Base-by-base conservation (phyloP, 2,113 vertebrate species). In the Elgaria multicarinata region DNA sequence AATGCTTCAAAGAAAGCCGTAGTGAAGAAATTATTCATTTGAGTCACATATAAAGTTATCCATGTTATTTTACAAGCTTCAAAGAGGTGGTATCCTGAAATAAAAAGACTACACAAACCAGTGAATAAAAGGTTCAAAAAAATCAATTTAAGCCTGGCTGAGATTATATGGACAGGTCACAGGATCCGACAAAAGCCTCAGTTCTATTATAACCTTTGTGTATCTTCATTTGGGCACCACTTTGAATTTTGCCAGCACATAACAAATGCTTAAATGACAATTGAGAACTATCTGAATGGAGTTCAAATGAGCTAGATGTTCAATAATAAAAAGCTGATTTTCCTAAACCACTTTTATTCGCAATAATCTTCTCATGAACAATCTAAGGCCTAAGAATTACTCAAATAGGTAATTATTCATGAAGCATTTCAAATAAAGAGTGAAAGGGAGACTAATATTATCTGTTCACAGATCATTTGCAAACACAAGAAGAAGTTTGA, bases 391-490 rank as follows among this genome's bases (percentile, higher is more conserved):
- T 62, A 46, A 83, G 55, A 83, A 75, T 75, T 58, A 64, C 31
- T 75, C 42, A 64, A 28, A 81, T 24, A 13, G 36, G 31, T 72
- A 72, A 87, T 72, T 88, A 88, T 81, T 81, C n/a, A 72, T 72
- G n/a, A 81, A 58, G 28, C 71, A 75, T 66, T 83, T 75, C 53
- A 76, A 84, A 84, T 84, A 67, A 84, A 78, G n/a, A 67, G 69
- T 77, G 74, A 67, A 89, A 89, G 20, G 53, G 18, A 39, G 33
- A 18, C 18, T 76, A 67, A 89, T 83, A 66, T 33, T 33, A 53
- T 83, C 58, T 74, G 24, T 53, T 69, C 0, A 13, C 62, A 12
- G 62, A 84, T 55, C 39, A 39, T 53, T 69, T 77, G 58, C n/a
- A 77, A 85, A 78, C 64, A 69, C n/a, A 74, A 82, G 69, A 80